A percentile compares a stretch with the other conserved stretches of the same genome.
Conservation (phyloP, 2,797 vertebrate species). For the Galago senegalensis region DNA sequence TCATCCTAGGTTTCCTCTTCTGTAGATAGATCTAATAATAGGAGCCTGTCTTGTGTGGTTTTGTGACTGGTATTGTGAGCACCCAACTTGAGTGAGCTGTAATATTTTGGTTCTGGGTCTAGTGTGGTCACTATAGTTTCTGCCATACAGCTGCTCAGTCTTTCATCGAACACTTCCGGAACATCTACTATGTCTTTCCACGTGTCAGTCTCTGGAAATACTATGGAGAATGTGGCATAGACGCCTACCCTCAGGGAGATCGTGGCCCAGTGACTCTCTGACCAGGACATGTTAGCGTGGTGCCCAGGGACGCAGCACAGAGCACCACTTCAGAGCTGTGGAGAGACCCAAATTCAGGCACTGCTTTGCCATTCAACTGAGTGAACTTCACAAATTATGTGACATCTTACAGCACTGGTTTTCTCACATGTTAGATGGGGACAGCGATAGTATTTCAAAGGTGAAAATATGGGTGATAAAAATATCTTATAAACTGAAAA, state of each 20-base stretch:
- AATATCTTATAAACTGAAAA: background rate
- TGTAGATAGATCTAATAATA: background rate
- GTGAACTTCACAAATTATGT: background rate
- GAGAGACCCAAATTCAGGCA: background rate
- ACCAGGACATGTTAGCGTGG: too few species aligned
- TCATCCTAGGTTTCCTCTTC: conserved; percentile 24
- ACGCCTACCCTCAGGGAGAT: accelerated
- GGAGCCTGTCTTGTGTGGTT: background rate
- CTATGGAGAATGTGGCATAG: background rate
- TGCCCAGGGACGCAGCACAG: accelerated
- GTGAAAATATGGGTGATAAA: background rate
- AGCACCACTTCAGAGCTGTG: background rate
- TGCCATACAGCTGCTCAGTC: background rate
- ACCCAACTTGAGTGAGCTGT: background rate
- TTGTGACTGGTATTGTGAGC: background rate
- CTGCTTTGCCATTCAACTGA: background rate
- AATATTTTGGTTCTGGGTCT: background rate
- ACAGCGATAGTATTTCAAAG: background rate
- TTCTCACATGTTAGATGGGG: background rate
- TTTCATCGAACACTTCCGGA: background rate
- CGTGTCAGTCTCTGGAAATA: background rate
- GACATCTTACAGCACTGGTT: background rate
- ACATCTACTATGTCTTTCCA: background rate
- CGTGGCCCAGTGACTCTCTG: background rate
- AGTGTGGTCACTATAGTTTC: background rate